phyloP scores from a whole-genome alignment of 1,140 invertebrate genomes.

The Drosophila miranda region DNA sequence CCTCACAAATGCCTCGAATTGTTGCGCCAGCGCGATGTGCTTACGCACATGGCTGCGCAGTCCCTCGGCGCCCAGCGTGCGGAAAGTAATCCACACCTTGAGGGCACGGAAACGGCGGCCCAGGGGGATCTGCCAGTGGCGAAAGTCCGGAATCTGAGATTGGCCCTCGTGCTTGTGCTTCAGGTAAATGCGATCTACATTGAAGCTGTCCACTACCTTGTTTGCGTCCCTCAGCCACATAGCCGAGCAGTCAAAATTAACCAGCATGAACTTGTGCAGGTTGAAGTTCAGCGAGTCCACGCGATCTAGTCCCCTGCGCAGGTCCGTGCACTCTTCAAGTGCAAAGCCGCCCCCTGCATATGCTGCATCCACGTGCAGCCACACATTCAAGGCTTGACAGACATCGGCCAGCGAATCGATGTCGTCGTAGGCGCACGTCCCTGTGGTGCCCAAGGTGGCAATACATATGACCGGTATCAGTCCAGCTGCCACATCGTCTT shows the following conservation, averaged over 20 bases:
- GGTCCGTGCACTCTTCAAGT: constrained; percentile 93
- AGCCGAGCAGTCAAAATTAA: constrained; percentile 96
- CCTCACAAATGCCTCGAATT: constrained; percentile 88
- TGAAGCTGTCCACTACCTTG: constrained; percentile 92
- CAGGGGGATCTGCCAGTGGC: constrained; percentile 98
- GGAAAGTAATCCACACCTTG: constrained; percentile 97
- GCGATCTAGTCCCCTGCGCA: constrained; percentile 91
- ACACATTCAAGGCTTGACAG: constrained; percentile 89
- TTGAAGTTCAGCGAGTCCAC: constrained; percentile 95
- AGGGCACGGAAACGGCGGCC: constrained; percentile 96
- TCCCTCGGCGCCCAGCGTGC: constrained; percentile 91
- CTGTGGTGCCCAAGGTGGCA: constrained; percentile 95
- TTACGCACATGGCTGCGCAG: constrained; percentile 91
- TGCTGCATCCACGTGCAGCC: constrained; percentile 95
- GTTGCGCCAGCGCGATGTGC: constrained; percentile 88
- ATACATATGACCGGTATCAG: constrained; percentile 91
- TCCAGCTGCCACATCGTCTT: constrained; percentile 88
- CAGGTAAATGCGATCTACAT: constrained; percentile 95
- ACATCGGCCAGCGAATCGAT: constrained; percentile 91
- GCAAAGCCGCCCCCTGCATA: constrained; percentile 95
- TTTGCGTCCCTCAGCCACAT: constrained; percentile 93
- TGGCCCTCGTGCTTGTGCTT: constrained; percentile 88
- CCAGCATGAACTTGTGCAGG: constrained; percentile 95
- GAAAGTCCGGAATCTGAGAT: constrained; percentile 90
- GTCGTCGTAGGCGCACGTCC: constrained; percentile 95